Base-by-base conservation (phyloP, 37 sponge, comb jelly and placozoan genomes). In the Ianthella basta region DNA sequence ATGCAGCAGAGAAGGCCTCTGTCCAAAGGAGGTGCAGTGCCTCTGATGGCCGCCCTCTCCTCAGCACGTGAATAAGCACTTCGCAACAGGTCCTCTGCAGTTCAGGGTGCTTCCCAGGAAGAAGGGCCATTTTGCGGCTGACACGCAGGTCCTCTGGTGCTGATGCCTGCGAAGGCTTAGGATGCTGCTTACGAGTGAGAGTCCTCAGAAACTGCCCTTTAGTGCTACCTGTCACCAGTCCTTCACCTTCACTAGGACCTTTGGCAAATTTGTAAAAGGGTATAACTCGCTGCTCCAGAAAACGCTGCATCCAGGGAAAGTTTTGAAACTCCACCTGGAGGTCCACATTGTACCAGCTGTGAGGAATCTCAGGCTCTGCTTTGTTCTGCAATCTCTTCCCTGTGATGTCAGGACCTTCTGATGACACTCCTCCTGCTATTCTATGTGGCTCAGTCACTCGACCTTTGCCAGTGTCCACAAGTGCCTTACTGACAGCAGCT, bases 21-120 rank as follows among this genome's bases (percentile, higher is more conserved):
- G 38, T 75, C n/a, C 40, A 40, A 13, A 75, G 37, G 25, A 75
- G 78, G 2, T 75, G 20, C 54, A 75, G 24, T 4, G 53, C 78
- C 6, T 50, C 54, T 50, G 3, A 23, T 19, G 44, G 78, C 21
- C 37, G 0, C 25, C 37, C 40, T 38, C 44, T 75, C 78, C 25
- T 75, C 78, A 75, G n/a, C 1, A 75, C 78, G 40, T 75, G 78
- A 32, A 75, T 24, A 41, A 75, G 40, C 53, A 75, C 78, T 41
- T 24, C 24, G 2, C 44, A 24, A 24, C 78, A 41, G 1, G 37
- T 36, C 78, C 40, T 32, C 38, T 53, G n/a, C 0, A 75, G 78
- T 24, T 24, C 14, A 21, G 78, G 78, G 54, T 75, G 78, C 3
- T 44, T 41, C 53, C 53, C 13, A 41, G 78, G 78, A 36, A 75